phyloP scores from a whole-genome alignment of 2,888 invertebrate species.

The Patella ulyssiponensis region DNA sequence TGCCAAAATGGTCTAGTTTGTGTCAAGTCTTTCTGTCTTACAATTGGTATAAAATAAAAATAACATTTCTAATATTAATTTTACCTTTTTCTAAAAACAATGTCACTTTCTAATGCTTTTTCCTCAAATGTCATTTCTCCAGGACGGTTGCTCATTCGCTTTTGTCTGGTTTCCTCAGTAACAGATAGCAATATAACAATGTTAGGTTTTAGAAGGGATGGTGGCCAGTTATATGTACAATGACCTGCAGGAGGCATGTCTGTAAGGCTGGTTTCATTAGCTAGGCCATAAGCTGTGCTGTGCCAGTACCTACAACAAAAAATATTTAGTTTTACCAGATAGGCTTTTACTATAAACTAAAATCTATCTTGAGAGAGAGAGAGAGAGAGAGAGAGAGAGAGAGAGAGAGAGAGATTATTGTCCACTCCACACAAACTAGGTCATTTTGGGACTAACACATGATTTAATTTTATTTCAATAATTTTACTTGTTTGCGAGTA shows the following conservation, averaged over 20 bases:
- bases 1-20: too few relatives aligned
- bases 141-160: slow-evolving; percentile 39
- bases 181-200: slow-evolving; percentile 54
- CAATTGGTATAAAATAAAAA: not conserved
- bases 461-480: too few relatives aligned
- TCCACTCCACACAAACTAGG: too few relatives aligned
- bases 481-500: too few relatives aligned
- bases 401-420: too few relatives aligned
- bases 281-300: slow-evolving; percentile 59
- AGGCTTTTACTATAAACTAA: too few relatives aligned
- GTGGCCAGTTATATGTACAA: slow-evolving; percentile 52
- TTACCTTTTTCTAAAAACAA: slow-evolving; percentile 53
- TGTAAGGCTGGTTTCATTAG: slow-evolving; percentile 47
- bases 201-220: slow-evolving; percentile 49
- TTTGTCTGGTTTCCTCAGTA: slow-evolving; percentile 48
- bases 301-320: slow-evolving; percentile 51
- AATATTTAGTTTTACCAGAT: too few relatives aligned
- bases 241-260: slow-evolving; percentile 46
- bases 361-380: too few relatives aligned
- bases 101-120: slow-evolving; percentile 44
- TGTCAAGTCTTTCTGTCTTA: too few relatives aligned
- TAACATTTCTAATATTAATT: not conserved
- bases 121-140: slow-evolving; percentile 51
- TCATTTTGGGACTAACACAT: too few relatives aligned
- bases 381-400: too few relatives aligned